Percentiles rank a stretch among this genome's conserved stretches.
These are phyloP conservation scores for Hephaestus fuliginosus DNA, from an alignment of 2,797 vertebrate genomes.

Conservation along the genomic window DNA sequence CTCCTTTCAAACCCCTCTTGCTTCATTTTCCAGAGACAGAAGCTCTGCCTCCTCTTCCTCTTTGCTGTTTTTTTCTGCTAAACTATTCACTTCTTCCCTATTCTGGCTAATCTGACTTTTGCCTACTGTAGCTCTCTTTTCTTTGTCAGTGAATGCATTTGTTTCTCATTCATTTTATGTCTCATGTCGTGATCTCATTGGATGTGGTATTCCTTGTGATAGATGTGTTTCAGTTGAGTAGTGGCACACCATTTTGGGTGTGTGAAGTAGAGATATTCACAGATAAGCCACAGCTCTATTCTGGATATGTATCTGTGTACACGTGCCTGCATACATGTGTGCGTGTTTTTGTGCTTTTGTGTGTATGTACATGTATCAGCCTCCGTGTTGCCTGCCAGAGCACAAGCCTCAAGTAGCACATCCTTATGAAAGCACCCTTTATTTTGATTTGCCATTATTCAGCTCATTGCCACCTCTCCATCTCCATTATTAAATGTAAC, in stretches of 20 bases:
- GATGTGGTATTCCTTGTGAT: slow-evolving; percentile 18
- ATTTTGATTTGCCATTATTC: slow-evolving; percentile 58
- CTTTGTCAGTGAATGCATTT: slow-evolving; percentile 1
- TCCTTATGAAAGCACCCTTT: slow-evolving; percentile 45
- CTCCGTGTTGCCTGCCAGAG: slow-evolving; percentile 17
- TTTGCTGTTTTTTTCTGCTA: slow-evolving; percentile 7
- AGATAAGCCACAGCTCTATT: not conserved
- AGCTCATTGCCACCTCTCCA: slow-evolving; percentile 58
- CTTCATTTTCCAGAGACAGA: not conserved
- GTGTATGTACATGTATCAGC: slow-evolving; percentile 17
- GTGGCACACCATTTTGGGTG: not conserved
- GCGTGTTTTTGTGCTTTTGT: not conserved
- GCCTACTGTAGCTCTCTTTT: not conserved
- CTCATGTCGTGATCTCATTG: not conserved
- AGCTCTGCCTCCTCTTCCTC: slow-evolving; percentile 9
- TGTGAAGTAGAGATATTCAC: not conserved
- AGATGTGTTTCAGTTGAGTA: not conserved
- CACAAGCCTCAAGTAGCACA: slow-evolving; percentile 40
- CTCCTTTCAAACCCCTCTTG: not conserved
- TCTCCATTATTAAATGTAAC: slow-evolving; percentile 66
- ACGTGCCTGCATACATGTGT: not conserved
- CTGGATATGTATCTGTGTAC: slow-evolving; percentile 20
- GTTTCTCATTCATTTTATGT: not conserved
- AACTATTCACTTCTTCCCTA: not conserved
- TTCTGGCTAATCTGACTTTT: not conserved